These are phyloP conservation scores for Smutsia gigantea DNA, from an alignment of 2,797 vertebrate species.

Conservation along the genomic window DNA sequence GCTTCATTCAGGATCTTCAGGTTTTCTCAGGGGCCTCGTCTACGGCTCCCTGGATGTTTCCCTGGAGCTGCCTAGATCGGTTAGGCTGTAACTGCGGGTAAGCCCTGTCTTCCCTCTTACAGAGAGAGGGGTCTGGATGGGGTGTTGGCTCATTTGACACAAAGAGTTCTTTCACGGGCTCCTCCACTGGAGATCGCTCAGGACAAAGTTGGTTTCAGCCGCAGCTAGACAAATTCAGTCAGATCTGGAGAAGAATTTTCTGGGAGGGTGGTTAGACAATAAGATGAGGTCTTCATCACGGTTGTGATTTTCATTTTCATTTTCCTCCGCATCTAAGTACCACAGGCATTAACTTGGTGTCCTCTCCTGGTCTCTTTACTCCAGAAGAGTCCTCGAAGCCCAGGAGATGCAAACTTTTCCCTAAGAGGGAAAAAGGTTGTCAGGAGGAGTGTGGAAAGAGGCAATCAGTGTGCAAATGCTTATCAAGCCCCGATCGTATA, in stretches of 20 bases:
- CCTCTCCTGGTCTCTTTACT: too few relatives aligned
- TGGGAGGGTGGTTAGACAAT: conserved; percentile 34
- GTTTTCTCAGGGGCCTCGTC: neutral
- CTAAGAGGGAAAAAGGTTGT: neutral
- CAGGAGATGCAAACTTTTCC: neutral
- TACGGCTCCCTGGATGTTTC: rapidly evolving
- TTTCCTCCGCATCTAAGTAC: too few relatives aligned
- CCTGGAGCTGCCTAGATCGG: neutral
- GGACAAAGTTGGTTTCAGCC: conserved; percentile 25
- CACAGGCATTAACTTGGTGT: too few relatives aligned
- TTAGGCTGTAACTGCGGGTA: neutral
- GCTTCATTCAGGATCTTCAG: too few relatives aligned
- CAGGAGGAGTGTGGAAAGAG: neutral
- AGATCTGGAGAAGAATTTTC: conserved; percentile 62
- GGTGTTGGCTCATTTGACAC: neutral
- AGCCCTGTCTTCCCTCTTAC: neutral
- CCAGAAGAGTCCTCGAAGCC: neutral
- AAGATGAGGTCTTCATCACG: neutral
- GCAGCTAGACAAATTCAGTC: conserved; percentile 66
- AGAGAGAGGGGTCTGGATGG: neutral
- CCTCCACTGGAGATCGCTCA: conserved; percentile 49
- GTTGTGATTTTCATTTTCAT: conserved; percentile 25
- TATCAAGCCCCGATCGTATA: rapidly evolving
- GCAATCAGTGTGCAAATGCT: neutral
- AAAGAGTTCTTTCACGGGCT: conserved; percentile 53